Conservation (phyloP, 2,797 vertebrate genomes). For the Nothura maculosa region DNA sequence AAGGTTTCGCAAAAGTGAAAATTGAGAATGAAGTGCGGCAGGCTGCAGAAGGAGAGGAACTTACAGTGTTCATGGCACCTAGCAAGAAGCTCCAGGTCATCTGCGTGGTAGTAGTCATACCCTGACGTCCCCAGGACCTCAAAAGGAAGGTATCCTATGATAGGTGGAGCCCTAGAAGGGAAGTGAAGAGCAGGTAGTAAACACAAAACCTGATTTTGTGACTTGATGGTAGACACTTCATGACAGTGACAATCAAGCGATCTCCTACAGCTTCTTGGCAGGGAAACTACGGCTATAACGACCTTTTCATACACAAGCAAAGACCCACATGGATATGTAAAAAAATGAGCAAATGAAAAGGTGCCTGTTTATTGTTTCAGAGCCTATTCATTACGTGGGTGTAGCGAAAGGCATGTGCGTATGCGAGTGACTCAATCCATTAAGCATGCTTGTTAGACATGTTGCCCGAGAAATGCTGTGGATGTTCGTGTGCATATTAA, state of each 20-base stretch:
- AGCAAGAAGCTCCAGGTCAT: slow-evolving; percentile 91
- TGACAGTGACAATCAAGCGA: not conserved
- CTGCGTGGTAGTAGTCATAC: slow-evolving; percentile 93
- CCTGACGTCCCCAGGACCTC: slow-evolving; percentile 92
- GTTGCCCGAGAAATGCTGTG: slow-evolving; percentile 32
- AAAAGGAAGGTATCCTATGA: slow-evolving; percentile 92
- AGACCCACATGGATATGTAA: slow-evolving; percentile 10
- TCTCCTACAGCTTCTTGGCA: not conserved
- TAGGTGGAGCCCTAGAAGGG: slow-evolving; percentile 87
- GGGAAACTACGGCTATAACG: not conserved
- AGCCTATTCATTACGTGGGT: slow-evolving; percentile 59
- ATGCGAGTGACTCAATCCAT: slow-evolving; percentile 63
- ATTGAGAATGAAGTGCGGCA: not conserved
- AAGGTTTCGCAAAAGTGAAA: not conserved
- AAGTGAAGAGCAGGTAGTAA: slow-evolving; percentile 54
- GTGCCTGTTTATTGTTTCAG: slow-evolving; percentile 45
- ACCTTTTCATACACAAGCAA: not conserved
- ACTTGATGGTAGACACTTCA: not conserved
- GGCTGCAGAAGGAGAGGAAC: slow-evolving; percentile 26
- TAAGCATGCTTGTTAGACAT: slow-evolving; percentile 40
- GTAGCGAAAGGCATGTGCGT: slow-evolving; percentile 39
- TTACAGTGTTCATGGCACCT: slow-evolving; percentile 92
- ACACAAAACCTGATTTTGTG: slow-evolving; percentile 8
- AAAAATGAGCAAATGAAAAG: slow-evolving; percentile 58
- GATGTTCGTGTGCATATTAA: slow-evolving; percentile 10